Evolutionary conservation across 1,140 invertebrate species (phyloP), one percentile per base, ranked within the genome.

Genomic region (Camponotus pennsylvanicus): DNA sequence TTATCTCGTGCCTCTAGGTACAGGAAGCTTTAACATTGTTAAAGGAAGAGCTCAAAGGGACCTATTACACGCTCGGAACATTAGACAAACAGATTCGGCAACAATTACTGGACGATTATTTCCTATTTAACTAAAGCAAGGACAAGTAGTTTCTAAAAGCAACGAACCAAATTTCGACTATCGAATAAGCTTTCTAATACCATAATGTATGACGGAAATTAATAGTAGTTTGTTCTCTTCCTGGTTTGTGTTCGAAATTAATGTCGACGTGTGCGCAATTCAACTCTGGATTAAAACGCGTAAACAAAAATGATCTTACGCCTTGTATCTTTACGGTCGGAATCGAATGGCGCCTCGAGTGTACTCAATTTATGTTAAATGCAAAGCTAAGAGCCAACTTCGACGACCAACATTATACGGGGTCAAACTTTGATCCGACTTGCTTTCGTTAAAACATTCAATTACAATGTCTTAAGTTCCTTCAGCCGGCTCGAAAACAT

Each of bases 111-210:
- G 96, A 97, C 92, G 97, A 98, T 86, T 97, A 98, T 92, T 98
- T 98, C 94, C 95, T 98, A 32, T 98, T 98, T 94, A 97, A 97
- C 94, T 97, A 98, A 88, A 97, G 97, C 32, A 49, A 49, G 49
- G 97, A 98, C 94, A 95, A 96, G 45, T 0, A 49, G 57, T 97
- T 96, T 93, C 93, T 97, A 55, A 95, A 97, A 90, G 96, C 96
- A 27, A 97, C 97, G 64, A 97, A 97, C 78, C 94, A 96, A 97
- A 67, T 98, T 96, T 94, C 98, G 98, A 98, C 97, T 98, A 13
- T 96, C 95, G 6, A 97, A 97, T 95, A 69, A 89, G 92, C 49
- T 70, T 3, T 15, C 21, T 21, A 78, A 70, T 55, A 15, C 2
- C 18, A 80, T 57, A 42, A 69, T 55, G 42, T 13, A 49, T 32